Conservation (phyloP, 2,113 vertebrate species). For the Labrus mixtus region DNA sequence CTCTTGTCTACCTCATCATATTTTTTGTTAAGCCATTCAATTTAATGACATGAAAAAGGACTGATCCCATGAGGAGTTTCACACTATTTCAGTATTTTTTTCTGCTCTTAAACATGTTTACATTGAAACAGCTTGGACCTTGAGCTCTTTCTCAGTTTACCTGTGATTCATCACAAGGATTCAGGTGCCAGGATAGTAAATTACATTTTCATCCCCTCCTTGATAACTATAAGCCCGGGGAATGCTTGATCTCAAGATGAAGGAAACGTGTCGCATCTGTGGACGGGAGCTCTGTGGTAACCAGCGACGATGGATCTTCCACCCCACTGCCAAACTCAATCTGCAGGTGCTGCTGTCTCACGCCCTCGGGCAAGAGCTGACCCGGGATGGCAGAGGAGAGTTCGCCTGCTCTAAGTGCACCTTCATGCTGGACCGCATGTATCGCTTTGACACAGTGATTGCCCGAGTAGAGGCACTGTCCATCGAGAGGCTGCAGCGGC, state of each 20-base stretch:
- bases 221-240: conserved; percentile 18
- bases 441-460: conserved; percentile 95
- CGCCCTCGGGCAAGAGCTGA: conserved; percentile 89
- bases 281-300: conserved; percentile 94
- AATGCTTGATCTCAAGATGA: conserved; percentile 87
- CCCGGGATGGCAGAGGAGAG: conserved; percentile 92
- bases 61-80: conserved; percentile 10
- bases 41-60: conserved; percentile 18
- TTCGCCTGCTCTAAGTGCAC: conserved; percentile 97
- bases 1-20: conserved; percentile 47
- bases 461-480: conserved; percentile 96
- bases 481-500: conserved; percentile 91
- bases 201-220: neutral
- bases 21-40: conserved; percentile 12
- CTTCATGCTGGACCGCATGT: conserved; percentile 97
- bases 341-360: conserved; percentile 95
- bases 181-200: neutral
- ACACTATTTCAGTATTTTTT: neutral
- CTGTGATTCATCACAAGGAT: conserved; percentile 12
- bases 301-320: conserved; percentile 98
- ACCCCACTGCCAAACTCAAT: conserved; percentile 91
- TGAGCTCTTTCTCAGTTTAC: neutral
- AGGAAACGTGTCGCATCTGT: conserved; percentile 94
- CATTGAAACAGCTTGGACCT: conserved; percentile 2
- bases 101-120: conserved; percentile 4